Conservation (phyloP, 2,113 vertebrate genomes). For the Agelaius phoeniceus region DNA sequence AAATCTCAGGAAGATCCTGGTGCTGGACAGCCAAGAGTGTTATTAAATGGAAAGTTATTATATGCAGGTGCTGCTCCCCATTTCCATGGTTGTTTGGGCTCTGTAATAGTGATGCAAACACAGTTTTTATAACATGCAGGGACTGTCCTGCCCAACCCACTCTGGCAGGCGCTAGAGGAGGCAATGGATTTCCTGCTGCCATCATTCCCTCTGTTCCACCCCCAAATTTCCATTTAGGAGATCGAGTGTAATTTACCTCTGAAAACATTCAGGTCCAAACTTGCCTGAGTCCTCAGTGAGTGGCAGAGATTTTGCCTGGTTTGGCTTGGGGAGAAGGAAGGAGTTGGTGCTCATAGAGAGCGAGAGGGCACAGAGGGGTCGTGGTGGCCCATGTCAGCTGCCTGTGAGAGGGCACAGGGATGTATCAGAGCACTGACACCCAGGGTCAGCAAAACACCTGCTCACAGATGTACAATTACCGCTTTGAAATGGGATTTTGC, state of each 20-base stretch:
- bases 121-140: fast-evolving
- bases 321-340: background rate
- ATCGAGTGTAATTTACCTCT: background rate
- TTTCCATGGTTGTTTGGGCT: background rate
- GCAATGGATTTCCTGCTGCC: background rate
- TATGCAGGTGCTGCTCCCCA: background rate
- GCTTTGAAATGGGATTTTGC: background rate
- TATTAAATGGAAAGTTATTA: background rate
- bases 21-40: background rate
- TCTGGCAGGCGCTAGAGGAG: fast-evolving
- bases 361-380: fast-evolving
- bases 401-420: background rate
- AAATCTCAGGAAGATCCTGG: background rate
- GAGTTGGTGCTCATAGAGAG: fast-evolving
- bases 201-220: background rate
- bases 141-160: background rate
- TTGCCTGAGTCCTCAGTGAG: background rate
- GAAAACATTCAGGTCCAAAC: background rate
- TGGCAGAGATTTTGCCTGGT: background rate
- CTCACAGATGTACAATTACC: background rate
- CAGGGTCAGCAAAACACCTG: background rate
- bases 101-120: fast-evolving
- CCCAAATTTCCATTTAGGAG: background rate
- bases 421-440: fast-evolving
- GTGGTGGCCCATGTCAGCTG: fast-evolving